phyloP scores from a whole-genome alignment of 1,140 invertebrate species.

The Eupeodes corollae region DNA sequence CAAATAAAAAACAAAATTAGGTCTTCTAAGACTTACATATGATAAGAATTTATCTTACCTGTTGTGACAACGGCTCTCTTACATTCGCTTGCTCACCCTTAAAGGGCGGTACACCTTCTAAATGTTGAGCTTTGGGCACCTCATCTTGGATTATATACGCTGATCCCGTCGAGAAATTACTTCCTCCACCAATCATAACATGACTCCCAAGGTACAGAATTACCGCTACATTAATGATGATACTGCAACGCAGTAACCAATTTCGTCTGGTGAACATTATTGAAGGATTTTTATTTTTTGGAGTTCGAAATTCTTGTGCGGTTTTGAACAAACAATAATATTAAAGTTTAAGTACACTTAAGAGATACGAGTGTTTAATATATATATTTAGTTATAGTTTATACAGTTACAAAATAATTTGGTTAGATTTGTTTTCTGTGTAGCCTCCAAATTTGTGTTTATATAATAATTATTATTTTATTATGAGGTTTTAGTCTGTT shows the following conservation, averaged over 20 bases:
- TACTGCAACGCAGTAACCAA: constrained; percentile 59
- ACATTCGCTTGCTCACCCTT: not conserved
- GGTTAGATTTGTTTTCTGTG: no score
- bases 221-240: constrained; percentile 58
- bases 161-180: constrained; percentile 26
- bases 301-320: constrained; percentile 12
- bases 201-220: constrained; percentile 55
- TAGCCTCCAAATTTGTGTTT: no score
- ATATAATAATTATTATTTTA: no score
- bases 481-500: no score
- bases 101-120: not conserved
- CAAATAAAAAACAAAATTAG: no score
- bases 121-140: constrained; percentile 12
- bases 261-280: constrained; percentile 49
- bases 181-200: constrained; percentile 34
- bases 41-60: not conserved
- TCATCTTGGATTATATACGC: constrained; percentile 32
- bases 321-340: not conserved
- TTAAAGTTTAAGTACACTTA: not conserved
- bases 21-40: no score
- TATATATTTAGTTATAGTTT: no score
- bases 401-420: no score
- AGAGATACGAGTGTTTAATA: no score
- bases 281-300: constrained; percentile 5
- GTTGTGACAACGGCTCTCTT: not conserved